phyloP scores from a whole-genome alignment of 2,113 vertebrate genomes.

The Orthonyx spaldingii region DNA sequence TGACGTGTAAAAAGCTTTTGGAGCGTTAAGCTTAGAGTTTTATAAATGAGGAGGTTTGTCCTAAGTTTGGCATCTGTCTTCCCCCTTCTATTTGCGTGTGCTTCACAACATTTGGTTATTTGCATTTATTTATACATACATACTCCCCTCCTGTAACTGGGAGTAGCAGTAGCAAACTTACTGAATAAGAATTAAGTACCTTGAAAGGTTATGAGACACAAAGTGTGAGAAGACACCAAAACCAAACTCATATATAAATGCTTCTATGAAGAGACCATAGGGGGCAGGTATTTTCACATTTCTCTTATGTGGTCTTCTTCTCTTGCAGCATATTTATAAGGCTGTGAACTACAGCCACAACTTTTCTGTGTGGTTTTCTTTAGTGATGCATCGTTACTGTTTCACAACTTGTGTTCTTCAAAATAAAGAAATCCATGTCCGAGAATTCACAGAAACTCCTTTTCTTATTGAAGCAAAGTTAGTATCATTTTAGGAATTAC shows the following conservation, averaged over 20 bases:
- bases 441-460: not conserved
- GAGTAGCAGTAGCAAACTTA: not conserved
- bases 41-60: not conserved
- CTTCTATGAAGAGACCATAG: not conserved
- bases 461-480: not conserved
- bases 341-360: not conserved
- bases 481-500: not conserved
- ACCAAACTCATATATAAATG: not conserved
- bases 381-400: not conserved
- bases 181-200: not conserved
- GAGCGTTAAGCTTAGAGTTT: not conserved
- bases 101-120: not conserved
- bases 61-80: not conserved
- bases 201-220: not conserved
- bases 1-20: slow-evolving; percentile 12
- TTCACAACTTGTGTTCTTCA: not conserved
- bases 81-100: not conserved
- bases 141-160: not conserved
- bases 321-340: not conserved
- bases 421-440: not conserved
- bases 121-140: not conserved
- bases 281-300: not conserved
- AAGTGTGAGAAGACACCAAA: not conserved
- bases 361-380: not conserved
- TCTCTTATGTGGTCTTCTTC: not conserved